Conservation (phyloP, 2,113 vertebrate species). For the Hippocampus guttulatus region DNA sequence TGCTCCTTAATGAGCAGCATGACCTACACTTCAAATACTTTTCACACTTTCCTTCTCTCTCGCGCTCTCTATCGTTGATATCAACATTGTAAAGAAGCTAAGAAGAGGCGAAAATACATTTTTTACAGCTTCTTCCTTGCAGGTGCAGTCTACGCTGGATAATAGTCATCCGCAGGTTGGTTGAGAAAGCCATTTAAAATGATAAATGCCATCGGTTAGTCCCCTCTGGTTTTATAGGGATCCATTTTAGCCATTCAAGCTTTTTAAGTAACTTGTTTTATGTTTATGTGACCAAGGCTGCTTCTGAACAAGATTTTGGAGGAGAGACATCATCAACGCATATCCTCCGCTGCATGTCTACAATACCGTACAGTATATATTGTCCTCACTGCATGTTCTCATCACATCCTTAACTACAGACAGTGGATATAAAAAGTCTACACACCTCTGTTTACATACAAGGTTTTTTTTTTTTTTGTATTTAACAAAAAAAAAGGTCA, state of each 20-base stretch:
- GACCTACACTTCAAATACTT: conserved; percentile 33
- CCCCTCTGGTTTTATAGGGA: neutral
- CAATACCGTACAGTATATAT: neutral
- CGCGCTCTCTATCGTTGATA: neutral
- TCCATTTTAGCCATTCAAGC: neutral
- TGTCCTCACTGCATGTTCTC: neutral
- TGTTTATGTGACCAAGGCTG: neutral
- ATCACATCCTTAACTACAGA: neutral
- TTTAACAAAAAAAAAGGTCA: too few relatives aligned
- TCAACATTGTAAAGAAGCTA: neutral
- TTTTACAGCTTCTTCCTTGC: neutral
- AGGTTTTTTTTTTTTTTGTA: too few relatives aligned
- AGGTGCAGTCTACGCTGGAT: neutral
- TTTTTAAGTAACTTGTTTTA: neutral
- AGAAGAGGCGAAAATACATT: neutral
- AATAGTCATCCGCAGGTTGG: neutral
- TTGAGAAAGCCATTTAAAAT: neutral
- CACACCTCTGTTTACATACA: neutral
- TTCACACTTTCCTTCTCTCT: neutral
- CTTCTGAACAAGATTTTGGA: neutral
- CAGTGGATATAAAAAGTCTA: neutral
- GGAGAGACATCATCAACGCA: neutral
- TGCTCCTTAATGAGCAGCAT: conserved; percentile 39
- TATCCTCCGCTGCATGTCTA: neutral
- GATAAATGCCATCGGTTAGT: neutral